Base-by-base conservation (phyloP, 1,140 invertebrate genomes). In the Gryon sp. region DNA sequence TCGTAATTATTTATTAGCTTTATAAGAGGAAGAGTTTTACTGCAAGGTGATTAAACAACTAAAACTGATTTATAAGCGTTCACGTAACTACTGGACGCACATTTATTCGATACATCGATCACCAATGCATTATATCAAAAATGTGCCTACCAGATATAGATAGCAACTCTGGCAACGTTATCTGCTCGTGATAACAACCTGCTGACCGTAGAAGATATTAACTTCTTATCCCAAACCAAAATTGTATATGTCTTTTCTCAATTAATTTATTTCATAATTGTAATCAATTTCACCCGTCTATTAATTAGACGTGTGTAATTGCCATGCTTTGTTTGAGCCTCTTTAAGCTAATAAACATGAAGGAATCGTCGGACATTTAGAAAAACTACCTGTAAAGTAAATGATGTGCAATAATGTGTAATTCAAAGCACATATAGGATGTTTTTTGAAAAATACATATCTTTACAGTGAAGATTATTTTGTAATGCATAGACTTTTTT, bases 131-230 rank as follows among this genome's bases (percentile, higher is more conserved):
- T 86, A 80, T 83, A 87, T 88, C 82, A 81, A 87, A 86, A 88
- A 87, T 88, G 84, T 86, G 79, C 83, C 84, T 85, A 81, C 84
- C 84, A 82, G 87, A 87, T 88, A 88, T 84, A 84, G 86, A 88
- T 89, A 89, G 86, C 82, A 84, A 78, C 85, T 85, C 78, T 52
- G 83, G 85, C 82, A 88, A 88, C 85, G 57, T 87, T 88, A 88
- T 88, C 87, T 83, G 32, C 53, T 76, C 66, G 63, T 34, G 68
- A 79, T 79, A 76, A 78, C 66, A 76, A 65, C 60, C 66, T 72
- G 73, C 59, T 79, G 73, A 79, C 73, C 53, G 65, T 65, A 69
- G 50, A 76, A 69, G 65, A 60, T 57, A 73, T 73, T 36, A 30
- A 59, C 12, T 66, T 55, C 38, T 73, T 73, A 73, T 55, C 59